A percentile compares a stretch with the other conserved stretches of the same genome.
Conservation (phyloP, 2,888 invertebrate genomes). For the Horisme vitalbata region DNA sequence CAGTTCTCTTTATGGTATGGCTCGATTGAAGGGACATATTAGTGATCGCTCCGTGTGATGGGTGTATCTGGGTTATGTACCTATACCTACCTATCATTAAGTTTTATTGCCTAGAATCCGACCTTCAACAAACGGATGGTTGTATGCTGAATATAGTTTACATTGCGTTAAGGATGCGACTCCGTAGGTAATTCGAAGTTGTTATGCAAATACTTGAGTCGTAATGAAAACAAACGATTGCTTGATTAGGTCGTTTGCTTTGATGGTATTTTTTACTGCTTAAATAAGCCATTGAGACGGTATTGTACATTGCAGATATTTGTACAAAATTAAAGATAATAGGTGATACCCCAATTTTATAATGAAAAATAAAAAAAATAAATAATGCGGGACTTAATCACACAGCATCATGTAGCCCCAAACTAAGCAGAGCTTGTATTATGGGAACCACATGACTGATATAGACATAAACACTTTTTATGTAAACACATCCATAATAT, state of each 20-base stretch:
- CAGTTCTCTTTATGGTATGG: conserved; percentile 44
- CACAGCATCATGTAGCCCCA: no score
- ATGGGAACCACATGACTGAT: no score
- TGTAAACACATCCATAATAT: no score
- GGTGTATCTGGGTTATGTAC: conserved; percentile 70
- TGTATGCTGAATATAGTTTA: conserved; percentile 38
- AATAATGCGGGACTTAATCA: no score
- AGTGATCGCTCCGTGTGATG: conserved; percentile 52
- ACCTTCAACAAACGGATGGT: conserved; percentile 55
- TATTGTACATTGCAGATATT: no score
- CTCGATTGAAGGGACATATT: conserved; percentile 50
- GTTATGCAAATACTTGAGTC: conserved; percentile 31
- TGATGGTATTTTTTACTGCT: background rate
- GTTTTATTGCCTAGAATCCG: conserved; percentile 65
- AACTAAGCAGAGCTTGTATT: no score
- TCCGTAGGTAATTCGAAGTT: conserved; percentile 39
- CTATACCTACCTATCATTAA: conserved; percentile 48
- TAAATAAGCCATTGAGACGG: no score
- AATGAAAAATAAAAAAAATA: no score
- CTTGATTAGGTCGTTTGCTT: conserved; percentile 8
- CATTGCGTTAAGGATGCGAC: conserved; percentile 38
- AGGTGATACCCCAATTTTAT: no score
- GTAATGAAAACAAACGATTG: conserved; percentile 17
- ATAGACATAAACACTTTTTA: no score
- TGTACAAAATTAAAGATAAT: no score